phyloP scores from a whole-genome alignment of 35 echinoderm and acorn worm genomes.

The Ptychodera flava region DNA sequence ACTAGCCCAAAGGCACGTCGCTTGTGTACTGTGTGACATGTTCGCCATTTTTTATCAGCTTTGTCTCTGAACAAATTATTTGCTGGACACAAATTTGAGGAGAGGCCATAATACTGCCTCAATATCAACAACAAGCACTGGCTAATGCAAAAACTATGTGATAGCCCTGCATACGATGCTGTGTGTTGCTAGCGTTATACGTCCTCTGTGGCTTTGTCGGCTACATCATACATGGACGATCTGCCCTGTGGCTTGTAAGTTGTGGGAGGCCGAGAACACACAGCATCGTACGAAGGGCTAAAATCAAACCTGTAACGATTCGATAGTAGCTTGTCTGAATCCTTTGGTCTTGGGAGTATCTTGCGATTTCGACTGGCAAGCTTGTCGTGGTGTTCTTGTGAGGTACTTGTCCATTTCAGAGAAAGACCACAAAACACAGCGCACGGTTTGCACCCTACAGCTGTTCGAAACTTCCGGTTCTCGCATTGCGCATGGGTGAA shows the following conservation, averaged over 20 bases:
- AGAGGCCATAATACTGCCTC: no score
- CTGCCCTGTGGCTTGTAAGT: no score
- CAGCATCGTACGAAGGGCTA: no score
- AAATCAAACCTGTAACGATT: neutral
- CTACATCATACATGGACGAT: neutral
- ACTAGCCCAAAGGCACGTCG: no score
- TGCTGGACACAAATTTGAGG: no score
- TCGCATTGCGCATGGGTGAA: no score
- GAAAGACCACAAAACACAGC: neutral
- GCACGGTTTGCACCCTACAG: neutral
- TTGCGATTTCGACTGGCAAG: neutral
- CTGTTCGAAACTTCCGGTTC: neutral
- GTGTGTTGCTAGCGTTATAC: neutral
- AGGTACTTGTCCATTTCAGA: neutral
- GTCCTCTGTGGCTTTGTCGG: neutral
- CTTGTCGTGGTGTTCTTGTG: neutral
- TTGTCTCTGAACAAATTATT: no score
- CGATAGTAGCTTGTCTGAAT: neutral
- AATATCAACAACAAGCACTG: neutral
- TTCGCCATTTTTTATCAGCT: no score
- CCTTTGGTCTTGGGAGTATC: neutral
- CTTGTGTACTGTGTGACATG: no score
- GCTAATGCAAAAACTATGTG: neutral
- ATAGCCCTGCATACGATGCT: neutral
- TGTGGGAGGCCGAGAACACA: no score